Conservation (phyloP, 1,140 invertebrate genomes). For the Drosophila takahashii region DNA sequence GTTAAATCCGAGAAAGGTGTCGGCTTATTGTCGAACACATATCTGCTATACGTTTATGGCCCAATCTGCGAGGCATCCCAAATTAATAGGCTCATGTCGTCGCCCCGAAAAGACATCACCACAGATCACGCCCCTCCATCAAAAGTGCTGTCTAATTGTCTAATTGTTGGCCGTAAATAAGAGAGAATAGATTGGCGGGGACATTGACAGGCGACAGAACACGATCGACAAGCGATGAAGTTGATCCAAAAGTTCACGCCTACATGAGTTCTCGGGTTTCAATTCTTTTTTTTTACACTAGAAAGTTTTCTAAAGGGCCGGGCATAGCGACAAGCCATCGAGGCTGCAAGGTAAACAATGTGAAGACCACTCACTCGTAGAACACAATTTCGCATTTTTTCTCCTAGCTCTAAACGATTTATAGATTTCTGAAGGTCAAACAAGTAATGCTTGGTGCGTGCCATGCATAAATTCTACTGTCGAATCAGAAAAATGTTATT, state of each 20-base stretch:
- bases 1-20: conserved; percentile 27
- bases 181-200: conserved; percentile 26
- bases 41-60: conserved; percentile 20
- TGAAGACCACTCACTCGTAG: conserved; percentile 5
- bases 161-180: conserved; percentile 71
- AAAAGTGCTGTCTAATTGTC: conserved; percentile 62
- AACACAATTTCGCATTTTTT: conserved; percentile 40
- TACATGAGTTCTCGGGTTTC: conserved; percentile 17
- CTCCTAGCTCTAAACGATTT: conserved; percentile 31
- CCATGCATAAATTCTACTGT: conserved; percentile 52
- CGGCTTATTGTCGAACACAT: conserved; percentile 28
- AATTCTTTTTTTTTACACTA: not conserved
- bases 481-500: conserved; percentile 26
- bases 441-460: conserved; percentile 65
- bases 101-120: conserved; percentile 29
- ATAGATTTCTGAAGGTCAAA: conserved; percentile 71
- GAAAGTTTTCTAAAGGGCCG: conserved; percentile 21
- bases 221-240: conserved; percentile 24
- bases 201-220: conserved; percentile 53
- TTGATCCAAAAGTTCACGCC: conserved; percentile 42
- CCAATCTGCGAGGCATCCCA: conserved; percentile 30
- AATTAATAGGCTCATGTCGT: conserved; percentile 70
- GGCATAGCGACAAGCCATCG: not conserved
- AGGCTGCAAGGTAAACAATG: conserved; percentile 14
- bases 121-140: conserved; percentile 43